A percentile compares a stretch with the other conserved stretches of the same genome.
These are phyloP conservation scores for Halcyon leucocephala DNA, from an alignment of 2,797 vertebrate genomes.

Conservation along the genomic window DNA sequence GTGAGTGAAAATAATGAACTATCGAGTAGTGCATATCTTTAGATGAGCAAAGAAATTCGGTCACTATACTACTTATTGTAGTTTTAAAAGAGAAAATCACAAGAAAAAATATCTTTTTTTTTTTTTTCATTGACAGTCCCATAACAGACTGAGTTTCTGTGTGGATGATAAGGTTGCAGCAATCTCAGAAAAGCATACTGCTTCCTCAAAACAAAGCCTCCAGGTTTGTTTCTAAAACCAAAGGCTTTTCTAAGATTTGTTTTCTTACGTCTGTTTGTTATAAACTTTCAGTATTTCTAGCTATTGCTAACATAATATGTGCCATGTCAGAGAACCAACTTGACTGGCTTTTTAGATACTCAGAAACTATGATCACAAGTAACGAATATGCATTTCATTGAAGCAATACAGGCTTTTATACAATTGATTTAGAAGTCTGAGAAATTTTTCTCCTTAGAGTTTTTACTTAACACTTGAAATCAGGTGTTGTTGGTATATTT, in stretches of 20 bases:
- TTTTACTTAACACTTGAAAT: neutral
- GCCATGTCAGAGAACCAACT: neutral
- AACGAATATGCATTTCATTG: neutral
- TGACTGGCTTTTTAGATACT: neutral
- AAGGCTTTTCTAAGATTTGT: slow-evolving; percentile 51
- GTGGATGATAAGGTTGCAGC: neutral
- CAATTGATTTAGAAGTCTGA: neutral
- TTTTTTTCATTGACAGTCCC: too few relatives aligned
- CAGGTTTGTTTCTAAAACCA: slow-evolving; percentile 32
- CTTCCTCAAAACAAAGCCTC: neutral
- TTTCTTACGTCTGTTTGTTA: slow-evolving; percentile 18
- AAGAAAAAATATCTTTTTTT: neutral
- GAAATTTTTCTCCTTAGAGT: neutral
- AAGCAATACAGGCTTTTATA: neutral
- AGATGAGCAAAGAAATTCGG: neutral
- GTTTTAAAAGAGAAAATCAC: neutral
- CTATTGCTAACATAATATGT: neutral
- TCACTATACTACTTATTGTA: rapidly evolving
- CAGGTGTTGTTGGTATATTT: neutral
- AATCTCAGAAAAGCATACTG: slow-evolving; percentile 40
- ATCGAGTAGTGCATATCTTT: neutral
- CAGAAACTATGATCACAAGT: neutral
- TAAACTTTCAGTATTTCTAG: neutral
- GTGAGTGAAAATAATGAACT: neutral
- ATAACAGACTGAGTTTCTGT: neutral